Evolutionary conservation across 2,797 vertebrate species (phyloP).

Genomic region (Fratercula arctica): DNA sequence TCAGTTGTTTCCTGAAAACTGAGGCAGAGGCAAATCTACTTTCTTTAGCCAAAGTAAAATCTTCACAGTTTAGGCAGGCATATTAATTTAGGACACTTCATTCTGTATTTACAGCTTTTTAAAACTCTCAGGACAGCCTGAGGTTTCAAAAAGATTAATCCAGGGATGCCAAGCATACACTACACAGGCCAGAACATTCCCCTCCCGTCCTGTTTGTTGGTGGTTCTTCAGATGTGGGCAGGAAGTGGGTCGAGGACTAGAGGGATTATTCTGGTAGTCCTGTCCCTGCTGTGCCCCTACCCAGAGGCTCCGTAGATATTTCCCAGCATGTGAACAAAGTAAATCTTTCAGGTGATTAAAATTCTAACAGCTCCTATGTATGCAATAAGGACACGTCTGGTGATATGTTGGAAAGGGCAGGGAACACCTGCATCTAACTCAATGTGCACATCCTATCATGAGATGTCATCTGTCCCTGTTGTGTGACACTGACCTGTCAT

Average conservation of each 20-base stretch:
- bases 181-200: neutral
- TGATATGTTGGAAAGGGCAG: neutral
- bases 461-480: neutral
- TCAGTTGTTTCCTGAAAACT: neutral
- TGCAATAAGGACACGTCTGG: neutral
- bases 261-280: neutral
- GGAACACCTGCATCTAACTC: neutral
- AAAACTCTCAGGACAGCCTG: neutral
- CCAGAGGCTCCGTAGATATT: neutral
- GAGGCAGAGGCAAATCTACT: fast-evolving
- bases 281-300: neutral
- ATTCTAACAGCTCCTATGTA: neutral
- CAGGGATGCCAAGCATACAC: neutral
- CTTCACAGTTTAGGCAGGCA: neutral
- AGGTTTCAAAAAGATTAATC: conserved; percentile 30
- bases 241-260: neutral
- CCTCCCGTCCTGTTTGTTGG: neutral
- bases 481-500: neutral
- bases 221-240: conserved; percentile 42
- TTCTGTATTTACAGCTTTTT: neutral
- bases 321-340: neutral
- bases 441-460: fast-evolving
- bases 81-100: neutral
- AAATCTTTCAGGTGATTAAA: neutral
- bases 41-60: neutral